Base-by-base conservation (phyloP, 1,140 invertebrate species). In the Chionoecetes opilio region DNA sequence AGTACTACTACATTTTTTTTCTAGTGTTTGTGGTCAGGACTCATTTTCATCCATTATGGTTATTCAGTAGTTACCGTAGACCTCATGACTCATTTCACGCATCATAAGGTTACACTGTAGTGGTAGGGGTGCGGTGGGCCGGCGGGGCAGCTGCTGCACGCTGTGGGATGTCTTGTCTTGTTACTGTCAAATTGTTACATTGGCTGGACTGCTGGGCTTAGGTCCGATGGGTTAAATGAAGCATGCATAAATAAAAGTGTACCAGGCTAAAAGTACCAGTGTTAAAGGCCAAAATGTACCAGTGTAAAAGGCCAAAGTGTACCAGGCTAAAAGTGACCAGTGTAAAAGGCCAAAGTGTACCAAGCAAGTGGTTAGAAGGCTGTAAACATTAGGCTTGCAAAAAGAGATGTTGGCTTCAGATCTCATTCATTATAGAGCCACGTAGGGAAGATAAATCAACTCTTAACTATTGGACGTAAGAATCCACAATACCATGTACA, bases 21-120 rank as follows among this genome's bases (percentile, higher is more conserved):
- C 46, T 94, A 89, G 34, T 89, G 87, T 82, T 63, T 93, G 37
- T 41, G 85, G 85, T 93, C 92, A 93, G 92, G 34, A 90, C 63
- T 82, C 93, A 94, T 94, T 94, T 94, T 94, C 89, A 94, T 88
- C 35, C 93, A 94, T 94, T 63, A 89, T 87, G 93, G 82, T 32
- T 94, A 89, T 90, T 94, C 93, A 94, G 82, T 35, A 35, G 53
- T 89, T 82, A 21, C 75, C 29, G 86, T 94, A 90, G 93, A 89
- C 37, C 53, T 94, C 93, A 94, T 88, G 53, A 88, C 53, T 94
- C 93, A 94, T 94, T 94, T 94, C 93, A 94, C 90, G 9, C 93
- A 94, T 94, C 87, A 94, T 94, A 94, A 46, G 87, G 87, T 82
- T 94, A 94, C 86, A 75, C 63, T 75, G 63, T 75, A 75, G 63